phyloP scores from a whole-genome alignment of 2,888 invertebrate species.

The Empis stercorea region DNA sequence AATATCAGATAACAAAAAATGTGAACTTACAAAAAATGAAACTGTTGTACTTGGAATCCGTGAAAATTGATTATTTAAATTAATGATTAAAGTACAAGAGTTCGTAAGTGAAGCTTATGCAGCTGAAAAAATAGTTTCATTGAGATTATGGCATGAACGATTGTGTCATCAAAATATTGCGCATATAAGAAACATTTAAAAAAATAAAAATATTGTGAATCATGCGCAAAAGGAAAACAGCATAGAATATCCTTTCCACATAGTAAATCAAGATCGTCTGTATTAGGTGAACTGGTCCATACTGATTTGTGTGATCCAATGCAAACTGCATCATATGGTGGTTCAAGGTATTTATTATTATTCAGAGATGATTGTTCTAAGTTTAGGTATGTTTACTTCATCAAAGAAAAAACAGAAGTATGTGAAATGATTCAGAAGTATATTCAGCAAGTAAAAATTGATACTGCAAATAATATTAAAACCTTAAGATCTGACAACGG shows the following conservation, averaged over 20 bases:
- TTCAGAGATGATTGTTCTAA: constrained; percentile 15
- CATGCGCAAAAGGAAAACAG: constrained; percentile 15
- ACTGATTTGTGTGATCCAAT: constrained; percentile 16
- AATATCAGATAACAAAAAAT: not conserved
- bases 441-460: constrained; percentile 15
- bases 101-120: not conserved
- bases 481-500: constrained; percentile 20
- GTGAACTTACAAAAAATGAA: not conserved
- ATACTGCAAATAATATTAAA: constrained; percentile 15
- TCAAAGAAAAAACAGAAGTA: constrained; percentile 14
- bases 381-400: constrained; percentile 12
- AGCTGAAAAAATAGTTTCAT: not conserved
- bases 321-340: constrained; percentile 13
- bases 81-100: constrained; percentile 8
- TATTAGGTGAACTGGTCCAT: constrained; percentile 14
- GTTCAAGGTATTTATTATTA: constrained; percentile 14
- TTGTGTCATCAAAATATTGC: constrained; percentile 15
- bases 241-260: constrained; percentile 11
- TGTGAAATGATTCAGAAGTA: constrained; percentile 4
- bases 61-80: constrained; percentile 9
- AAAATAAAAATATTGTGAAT: constrained; percentile 13
- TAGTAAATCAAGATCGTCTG: constrained; percentile 10
- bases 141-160: constrained; percentile 17
- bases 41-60: constrained; percentile 6
- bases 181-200: constrained; percentile 14